phyloP scores from a whole-genome alignment of 1,140 invertebrate genomes.

The Pachyrhynchus sulphureomaculatus region DNA sequence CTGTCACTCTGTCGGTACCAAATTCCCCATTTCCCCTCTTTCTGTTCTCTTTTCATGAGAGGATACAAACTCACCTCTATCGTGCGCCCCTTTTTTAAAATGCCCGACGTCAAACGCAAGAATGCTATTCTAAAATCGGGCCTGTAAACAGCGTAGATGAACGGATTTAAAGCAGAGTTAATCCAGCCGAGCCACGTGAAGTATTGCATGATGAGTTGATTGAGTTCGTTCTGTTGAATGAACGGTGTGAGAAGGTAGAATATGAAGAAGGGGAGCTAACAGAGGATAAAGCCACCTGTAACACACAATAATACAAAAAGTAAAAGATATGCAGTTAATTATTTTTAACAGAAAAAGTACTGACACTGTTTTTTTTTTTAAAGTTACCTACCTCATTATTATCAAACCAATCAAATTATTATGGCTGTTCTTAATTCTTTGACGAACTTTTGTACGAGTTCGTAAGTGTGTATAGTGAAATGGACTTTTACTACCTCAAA shows the following conservation, averaged over 20 bases:
- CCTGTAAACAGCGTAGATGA: constrained; percentile 86
- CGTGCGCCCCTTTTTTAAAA: constrained; percentile 42
- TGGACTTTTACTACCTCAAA: no score
- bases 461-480: no score
- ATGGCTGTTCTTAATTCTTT: no score
- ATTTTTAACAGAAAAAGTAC: no score
- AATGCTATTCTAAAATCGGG: constrained; percentile 82
- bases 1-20: background rate
- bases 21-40: constrained; percentile 6
- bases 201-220: constrained; percentile 69
- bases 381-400: no score
- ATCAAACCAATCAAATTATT: no score
- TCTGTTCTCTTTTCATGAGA: constrained; percentile 45
- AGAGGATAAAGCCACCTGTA: constrained; percentile 75
- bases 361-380: no score
- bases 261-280: constrained; percentile 88
- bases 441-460: no score
- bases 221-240: constrained; percentile 56
- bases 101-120: constrained; percentile 69
- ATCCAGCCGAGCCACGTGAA: constrained; percentile 92
- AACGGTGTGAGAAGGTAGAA: constrained; percentile 82
- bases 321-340: no score
- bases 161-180: constrained; percentile 86
- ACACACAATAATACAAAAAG: no score
- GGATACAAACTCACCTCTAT: constrained; percentile 40